These are phyloP conservation scores for Drosophila conformis DNA, from an alignment of 2,888 invertebrate genomes.

Conservation along the genomic window DNA sequence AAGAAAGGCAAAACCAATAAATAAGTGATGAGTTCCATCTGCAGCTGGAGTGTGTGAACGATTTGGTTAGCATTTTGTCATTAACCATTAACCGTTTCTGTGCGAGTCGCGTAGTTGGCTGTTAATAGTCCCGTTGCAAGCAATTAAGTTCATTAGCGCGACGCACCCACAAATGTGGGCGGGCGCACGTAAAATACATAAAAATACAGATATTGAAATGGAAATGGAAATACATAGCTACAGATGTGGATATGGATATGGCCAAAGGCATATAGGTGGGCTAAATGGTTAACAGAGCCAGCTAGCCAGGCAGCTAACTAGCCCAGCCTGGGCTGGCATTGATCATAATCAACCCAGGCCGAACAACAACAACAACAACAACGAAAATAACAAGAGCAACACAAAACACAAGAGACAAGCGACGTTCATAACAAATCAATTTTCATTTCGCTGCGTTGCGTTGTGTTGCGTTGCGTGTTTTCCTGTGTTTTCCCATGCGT, in stretches of 20 bases:
- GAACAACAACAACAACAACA: conserved; percentile 19
- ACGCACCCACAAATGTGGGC: conserved; percentile 9
- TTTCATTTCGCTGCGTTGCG: conserved; percentile 55
- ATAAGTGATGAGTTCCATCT: conserved; percentile 54
- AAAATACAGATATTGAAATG: conserved; percentile 9
- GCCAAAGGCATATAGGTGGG: background rate
- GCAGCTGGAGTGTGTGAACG: conserved; percentile 57
- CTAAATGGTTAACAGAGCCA: conserved; percentile 11
- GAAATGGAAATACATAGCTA: conserved; percentile 1
- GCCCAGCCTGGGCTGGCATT: conserved; percentile 28
- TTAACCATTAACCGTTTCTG: conserved; percentile 18
- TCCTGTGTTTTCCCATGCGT: conserved; percentile 31
- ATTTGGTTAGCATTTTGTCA: conserved; percentile 43
- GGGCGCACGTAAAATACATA: background rate
- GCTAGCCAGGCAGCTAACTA: conserved; percentile 1
- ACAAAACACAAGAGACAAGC: conserved; percentile 16
- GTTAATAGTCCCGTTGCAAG: conserved; percentile 73
- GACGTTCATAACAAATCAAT: conserved; percentile 67
- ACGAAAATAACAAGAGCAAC: conserved; percentile 5
- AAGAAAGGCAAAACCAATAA: conserved; percentile 25
- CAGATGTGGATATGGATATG: conserved; percentile 1
- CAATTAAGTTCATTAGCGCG: conserved; percentile 69
- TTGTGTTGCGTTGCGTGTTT: conserved; percentile 48
- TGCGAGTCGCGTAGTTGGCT: conserved; percentile 50
- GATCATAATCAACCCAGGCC: conserved; percentile 54